Evolutionary conservation across 37 sponge, comb jelly and placozoan species (phyloP).

Genomic region (Aplysina aerophoba): DNA sequence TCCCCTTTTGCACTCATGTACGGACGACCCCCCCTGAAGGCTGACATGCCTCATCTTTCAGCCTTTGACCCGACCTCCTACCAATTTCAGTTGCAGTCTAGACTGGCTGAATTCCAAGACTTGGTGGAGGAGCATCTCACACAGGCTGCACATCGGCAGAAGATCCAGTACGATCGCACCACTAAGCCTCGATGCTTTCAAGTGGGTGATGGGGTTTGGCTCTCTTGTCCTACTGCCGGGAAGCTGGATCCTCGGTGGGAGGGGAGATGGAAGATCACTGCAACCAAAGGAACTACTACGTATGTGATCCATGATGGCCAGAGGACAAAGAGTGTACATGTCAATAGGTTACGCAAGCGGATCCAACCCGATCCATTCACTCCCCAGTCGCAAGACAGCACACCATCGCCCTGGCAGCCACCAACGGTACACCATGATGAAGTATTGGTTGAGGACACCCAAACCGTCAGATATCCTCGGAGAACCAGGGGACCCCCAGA

Average conservation of each 20-base stretch:
- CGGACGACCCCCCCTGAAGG: background rate
- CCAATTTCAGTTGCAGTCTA: background rate
- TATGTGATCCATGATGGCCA: slow-evolving; percentile 39
- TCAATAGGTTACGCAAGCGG: slow-evolving; percentile 44
- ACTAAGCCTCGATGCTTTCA: background rate
- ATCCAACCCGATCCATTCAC: background rate
- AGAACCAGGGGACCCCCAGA: background rate
- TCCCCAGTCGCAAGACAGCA: background rate
- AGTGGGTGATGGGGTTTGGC: slow-evolving; percentile 62
- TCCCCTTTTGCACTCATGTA: too few species aligned
- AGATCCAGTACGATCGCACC: background rate
- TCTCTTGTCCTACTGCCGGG: slow-evolving; percentile 57
- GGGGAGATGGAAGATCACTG: slow-evolving; percentile 48
- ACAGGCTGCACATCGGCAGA: background rate
- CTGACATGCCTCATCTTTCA: background rate
- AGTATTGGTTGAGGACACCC: background rate
- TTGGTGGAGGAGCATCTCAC: background rate
- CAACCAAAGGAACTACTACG: slow-evolving; percentile 36
- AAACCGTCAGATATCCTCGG: background rate
- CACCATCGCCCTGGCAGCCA: background rate
- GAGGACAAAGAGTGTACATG: slow-evolving; percentile 33
- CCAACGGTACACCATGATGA: background rate
- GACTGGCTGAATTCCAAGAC: background rate
- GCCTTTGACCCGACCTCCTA: background rate
- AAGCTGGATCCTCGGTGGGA: slow-evolving; percentile 67